These are phyloP conservation scores for Heliangelus exortis DNA, from an alignment of 2,797 vertebrate species.

Conservation along the genomic window DNA sequence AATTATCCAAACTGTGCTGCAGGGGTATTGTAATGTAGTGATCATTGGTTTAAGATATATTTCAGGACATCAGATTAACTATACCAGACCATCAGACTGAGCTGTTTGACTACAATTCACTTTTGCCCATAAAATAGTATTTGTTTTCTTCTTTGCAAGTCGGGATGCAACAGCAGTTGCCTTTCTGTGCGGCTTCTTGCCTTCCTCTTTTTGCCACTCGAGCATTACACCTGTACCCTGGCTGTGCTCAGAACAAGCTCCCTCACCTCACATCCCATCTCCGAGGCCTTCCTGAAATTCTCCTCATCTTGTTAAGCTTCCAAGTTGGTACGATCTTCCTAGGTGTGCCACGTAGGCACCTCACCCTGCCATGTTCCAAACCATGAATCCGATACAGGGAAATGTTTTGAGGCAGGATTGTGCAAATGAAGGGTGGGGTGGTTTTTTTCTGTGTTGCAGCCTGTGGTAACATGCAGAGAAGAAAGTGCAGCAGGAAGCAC, in stretches of 20 bases:
- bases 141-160: background rate
- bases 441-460: background rate
- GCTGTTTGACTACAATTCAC: background rate
- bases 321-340: background rate
- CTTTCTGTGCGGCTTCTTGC: background rate
- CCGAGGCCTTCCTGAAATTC: background rate
- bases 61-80: background rate
- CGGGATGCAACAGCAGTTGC: background rate
- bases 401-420: background rate
- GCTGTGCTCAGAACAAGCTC: background rate
- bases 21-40: background rate
- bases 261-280: accelerated
- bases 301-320: background rate
- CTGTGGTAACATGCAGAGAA: background rate
- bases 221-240: background rate
- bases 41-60: background rate
- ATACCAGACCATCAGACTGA: background rate
- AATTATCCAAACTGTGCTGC: background rate
- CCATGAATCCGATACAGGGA: background rate
- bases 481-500: background rate
- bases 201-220: background rate
- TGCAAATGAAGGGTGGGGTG: background rate
- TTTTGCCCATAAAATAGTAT: background rate
- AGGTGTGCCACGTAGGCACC: accelerated
- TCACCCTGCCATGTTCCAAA: accelerated